phyloP scores from a whole-genome alignment of 2,888 invertebrate species.

The Cenopis cana region DNA sequence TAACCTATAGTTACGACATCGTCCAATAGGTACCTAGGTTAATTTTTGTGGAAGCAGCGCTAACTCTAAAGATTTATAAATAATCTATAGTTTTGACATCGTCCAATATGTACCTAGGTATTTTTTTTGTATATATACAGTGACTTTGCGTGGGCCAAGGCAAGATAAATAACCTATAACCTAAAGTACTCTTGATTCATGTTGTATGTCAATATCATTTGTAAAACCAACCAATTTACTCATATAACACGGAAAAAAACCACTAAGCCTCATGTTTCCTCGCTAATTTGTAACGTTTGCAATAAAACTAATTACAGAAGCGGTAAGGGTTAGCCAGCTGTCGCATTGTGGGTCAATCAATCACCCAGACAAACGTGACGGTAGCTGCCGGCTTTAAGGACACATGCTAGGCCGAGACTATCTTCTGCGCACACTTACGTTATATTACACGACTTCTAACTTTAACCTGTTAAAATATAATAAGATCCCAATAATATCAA shows the following conservation, averaged over 20 bases:
- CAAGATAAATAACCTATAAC: background rate
- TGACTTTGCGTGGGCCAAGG: background rate
- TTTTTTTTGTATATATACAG: background rate
- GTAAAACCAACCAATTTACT: background rate
- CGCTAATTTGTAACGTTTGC: slow-evolving; percentile 24
- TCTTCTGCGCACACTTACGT: background rate
- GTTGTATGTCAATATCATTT: background rate
- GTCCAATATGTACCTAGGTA: too few relatives aligned
- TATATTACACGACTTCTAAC: background rate
- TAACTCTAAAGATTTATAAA: too few relatives aligned
- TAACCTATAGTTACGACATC: too few relatives aligned
- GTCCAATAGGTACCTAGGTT: too few relatives aligned
- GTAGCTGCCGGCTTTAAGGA: slow-evolving; percentile 1
- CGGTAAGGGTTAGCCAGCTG: slow-evolving; percentile 18
- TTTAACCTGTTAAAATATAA: background rate
- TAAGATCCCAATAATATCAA: too few relatives aligned
- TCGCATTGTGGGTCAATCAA: slow-evolving; percentile 26
- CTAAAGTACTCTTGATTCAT: background rate
- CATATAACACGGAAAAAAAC: background rate
- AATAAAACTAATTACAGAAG: slow-evolving; percentile 21
- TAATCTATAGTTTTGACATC: too few relatives aligned
- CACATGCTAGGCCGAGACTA: background rate
- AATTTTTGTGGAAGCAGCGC: too few relatives aligned
- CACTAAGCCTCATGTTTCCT: slow-evolving; percentile 3
- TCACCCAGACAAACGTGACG: background rate